Base-by-base conservation (phyloP, 2,888 invertebrate species). In the Hemistola chrysoprasaria region DNA sequence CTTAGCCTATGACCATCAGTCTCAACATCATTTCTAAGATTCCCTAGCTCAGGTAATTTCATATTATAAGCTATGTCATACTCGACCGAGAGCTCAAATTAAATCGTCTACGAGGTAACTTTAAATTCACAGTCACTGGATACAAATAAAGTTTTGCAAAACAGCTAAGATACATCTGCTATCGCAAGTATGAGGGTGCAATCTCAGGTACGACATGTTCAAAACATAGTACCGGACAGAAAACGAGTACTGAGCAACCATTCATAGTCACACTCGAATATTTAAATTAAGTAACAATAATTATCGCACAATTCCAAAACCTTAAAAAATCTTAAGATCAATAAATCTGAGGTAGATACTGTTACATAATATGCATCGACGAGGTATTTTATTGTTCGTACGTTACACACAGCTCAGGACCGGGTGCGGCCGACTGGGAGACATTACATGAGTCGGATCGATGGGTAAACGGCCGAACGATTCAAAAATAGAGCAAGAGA, bases 1-100 rank as follows among this genome's bases (percentile, higher is more conserved):
- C 77, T 81, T 80, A 85, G 87, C 86, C 88, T 79, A 80, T 81
- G 86, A 80, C 88, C 87, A 52, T 88, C 86, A 84, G 87, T 85
- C 86, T 84, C 86, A 78, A 87, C 86, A 79, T 75, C 76, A 70
- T 71, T 70, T 76, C 74, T 75, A 82, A 78, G 73, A 78, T 79
- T 77, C 68, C 70, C 78, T 79, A 78, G 78, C 78, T 79, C 83
- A 68, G 71, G 69, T 79, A 74, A 72, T 78, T 72, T 62, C 69
- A 68, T 75, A 76, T 62, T 78, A n/a, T n/a, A n/a, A 79, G 78
- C 79, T 78, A 75, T 73, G 75, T 78, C 71, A 67, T 66, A 71
- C 63, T 68, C 69, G 69, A 78, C 71, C 71, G 78, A 81, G 79
- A 83, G 78, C 77, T 71, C 71, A 67, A 78, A 80, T 78, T 71